Evolutionary conservation across 92 coral and sea anemone species (phyloP).

Genomic region (Zoanthus sansibaricus): DNA sequence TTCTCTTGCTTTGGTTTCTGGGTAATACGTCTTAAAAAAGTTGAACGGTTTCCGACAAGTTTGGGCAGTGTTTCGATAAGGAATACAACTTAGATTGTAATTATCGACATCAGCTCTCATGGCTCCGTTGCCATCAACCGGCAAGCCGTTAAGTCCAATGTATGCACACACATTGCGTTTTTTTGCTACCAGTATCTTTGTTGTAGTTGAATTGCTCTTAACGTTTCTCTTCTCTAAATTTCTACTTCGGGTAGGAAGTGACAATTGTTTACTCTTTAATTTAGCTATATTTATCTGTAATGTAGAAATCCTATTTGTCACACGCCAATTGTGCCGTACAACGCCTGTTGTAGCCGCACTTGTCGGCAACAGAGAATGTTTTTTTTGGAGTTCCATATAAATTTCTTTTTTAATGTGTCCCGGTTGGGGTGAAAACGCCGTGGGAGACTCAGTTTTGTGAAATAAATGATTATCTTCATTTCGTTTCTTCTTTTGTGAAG

Average conservation of each 20-base stretch:
- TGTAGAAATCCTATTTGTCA: not conserved
- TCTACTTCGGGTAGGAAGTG: not conserved
- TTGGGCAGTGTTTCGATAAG: slow-evolving; percentile 51
- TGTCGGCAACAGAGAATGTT: not conserved
- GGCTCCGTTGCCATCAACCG: slow-evolving; percentile 32
- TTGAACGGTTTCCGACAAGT: slow-evolving; percentile 69
- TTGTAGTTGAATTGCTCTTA: not conserved
- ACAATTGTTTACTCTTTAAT: not conserved
- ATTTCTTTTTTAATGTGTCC: not conserved
- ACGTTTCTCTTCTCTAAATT: not conserved
- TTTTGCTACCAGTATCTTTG: not conserved
- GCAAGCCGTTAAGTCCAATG: slow-evolving; percentile 30
- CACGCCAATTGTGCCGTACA: not conserved
- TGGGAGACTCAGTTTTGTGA: not conserved
- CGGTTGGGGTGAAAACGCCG: not conserved
- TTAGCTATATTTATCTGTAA: not conserved
- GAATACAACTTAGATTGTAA: slow-evolving; percentile 62
- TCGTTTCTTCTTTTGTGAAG: not conserved
- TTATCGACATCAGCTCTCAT: not conserved
- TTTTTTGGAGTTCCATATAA: not conserved
- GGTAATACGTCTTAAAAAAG: slow-evolving; percentile 62
- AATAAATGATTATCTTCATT: not conserved
- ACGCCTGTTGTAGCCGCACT: not conserved
- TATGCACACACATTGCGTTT: slow-evolving; percentile 28
- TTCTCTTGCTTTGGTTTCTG: slow-evolving; percentile 54